These are phyloP conservation scores for Tarsius wallacei DNA, from an alignment of 2,797 vertebrate genomes.

Conservation along the genomic window DNA sequence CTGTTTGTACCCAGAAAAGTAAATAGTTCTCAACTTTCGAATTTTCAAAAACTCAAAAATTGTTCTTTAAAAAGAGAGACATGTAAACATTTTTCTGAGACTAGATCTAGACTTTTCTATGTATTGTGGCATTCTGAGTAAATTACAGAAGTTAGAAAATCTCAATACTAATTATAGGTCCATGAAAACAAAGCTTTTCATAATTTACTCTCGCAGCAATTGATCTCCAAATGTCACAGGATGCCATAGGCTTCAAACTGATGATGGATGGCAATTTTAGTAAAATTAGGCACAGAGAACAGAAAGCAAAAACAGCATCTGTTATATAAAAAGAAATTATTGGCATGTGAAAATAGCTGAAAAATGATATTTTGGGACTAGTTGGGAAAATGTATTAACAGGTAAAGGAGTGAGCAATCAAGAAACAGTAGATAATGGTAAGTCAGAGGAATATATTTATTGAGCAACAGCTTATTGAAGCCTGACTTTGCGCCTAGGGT, in stretches of 20 bases:
- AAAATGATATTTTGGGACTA: slow-evolving; percentile 60
- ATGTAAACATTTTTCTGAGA: slow-evolving; percentile 15
- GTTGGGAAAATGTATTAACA: slow-evolving; percentile 58
- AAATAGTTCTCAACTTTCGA: not conserved
- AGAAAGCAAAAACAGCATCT: slow-evolving; percentile 75
- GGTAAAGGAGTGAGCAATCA: slow-evolving; percentile 29
- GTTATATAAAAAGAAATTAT: slow-evolving; percentile 62
- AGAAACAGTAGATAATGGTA: slow-evolving; percentile 1
- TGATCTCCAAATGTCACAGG: slow-evolving; percentile 83
- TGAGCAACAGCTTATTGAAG: not conserved
- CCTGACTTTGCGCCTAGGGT: not conserved
- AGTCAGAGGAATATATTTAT: not conserved
- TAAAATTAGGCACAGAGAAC: slow-evolving; percentile 75
- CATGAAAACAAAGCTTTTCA: slow-evolving; percentile 79
- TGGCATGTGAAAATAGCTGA: slow-evolving; percentile 68
- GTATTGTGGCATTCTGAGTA: slow-evolving; percentile 4
- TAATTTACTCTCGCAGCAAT: slow-evolving; percentile 75
- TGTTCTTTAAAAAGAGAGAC: not conserved
- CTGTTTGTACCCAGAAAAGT: slow-evolving; percentile 2
- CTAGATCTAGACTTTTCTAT: slow-evolving; percentile 21
- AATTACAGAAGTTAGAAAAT: slow-evolving; percentile 71
- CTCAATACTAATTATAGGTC: slow-evolving; percentile 68
- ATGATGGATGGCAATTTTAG: slow-evolving; percentile 81
- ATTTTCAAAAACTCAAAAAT: slow-evolving; percentile 5
- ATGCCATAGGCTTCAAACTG: slow-evolving; percentile 72